A percentile compares a stretch with the other conserved stretches of the same genome.
Evolutionary conservation across 2,113 vertebrate genomes (phyloP).

Genomic region (Zosterops japonicus): DNA sequence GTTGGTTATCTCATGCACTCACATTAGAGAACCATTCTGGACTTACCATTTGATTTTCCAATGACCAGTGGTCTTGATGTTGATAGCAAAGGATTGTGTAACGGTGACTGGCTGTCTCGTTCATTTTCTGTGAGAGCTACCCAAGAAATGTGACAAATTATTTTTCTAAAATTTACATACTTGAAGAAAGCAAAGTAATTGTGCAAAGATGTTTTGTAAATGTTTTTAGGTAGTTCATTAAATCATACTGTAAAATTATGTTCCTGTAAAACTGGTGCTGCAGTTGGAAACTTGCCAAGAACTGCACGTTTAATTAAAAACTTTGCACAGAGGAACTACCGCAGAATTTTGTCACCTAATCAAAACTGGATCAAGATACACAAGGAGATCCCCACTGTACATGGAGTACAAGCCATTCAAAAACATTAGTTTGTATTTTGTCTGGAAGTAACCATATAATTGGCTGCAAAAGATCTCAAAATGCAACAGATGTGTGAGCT

Average conservation of each 20-base stretch:
- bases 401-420: neutral
- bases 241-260: neutral
- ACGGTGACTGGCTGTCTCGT: slow-evolving; percentile 80
- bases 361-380: neutral
- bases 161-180: neutral
- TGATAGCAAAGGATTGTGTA: slow-evolving; percentile 86
- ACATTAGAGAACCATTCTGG: neutral
- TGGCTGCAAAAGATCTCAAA: neutral
- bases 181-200: neutral
- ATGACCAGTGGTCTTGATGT: slow-evolving; percentile 86
- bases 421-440: neutral
- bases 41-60: slow-evolving; percentile 79
- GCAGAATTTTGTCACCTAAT: neutral
- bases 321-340: neutral
- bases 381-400: neutral
- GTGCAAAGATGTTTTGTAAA: neutral
- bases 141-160: neutral
- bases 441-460: neutral
- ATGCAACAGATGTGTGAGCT: neutral
- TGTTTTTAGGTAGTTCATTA: neutral
- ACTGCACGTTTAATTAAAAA: neutral
- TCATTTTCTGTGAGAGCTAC: slow-evolving; percentile 88
- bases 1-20: accelerated
- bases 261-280: neutral
- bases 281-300: neutral